Evolutionary conservation across 1,140 invertebrate species (phyloP).

Genomic region (Pseudomyrmex concolor): DNA sequence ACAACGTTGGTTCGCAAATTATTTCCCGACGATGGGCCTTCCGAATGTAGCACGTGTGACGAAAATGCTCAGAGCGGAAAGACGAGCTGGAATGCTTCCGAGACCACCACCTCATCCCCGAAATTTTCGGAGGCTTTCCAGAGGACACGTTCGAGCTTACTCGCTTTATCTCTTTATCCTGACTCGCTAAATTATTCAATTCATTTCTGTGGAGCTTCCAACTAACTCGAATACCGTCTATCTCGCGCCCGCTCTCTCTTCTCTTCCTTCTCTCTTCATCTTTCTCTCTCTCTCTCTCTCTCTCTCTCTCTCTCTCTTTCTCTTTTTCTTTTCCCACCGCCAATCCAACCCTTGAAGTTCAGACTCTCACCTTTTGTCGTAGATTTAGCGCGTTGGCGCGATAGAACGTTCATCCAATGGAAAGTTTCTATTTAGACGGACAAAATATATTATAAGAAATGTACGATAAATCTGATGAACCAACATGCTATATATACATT

Average conservation of each 20-base stretch:
- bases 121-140: conserved; percentile 64
- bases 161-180: conserved; percentile 64
- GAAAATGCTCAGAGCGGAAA: conserved; percentile 41
- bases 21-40: conserved; percentile 46
- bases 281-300: background rate
- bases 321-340: background rate
- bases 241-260: background rate
- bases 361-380: conserved; percentile 34
- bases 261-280: background rate
- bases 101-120: conserved; percentile 41
- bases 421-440: conserved; percentile 17
- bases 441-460: conserved; percentile 56
- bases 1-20: conserved; percentile 53
- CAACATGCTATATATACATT: conserved; percentile 10
- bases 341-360: conserved; percentile 54
- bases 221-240: conserved; percentile 61
- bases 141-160: conserved; percentile 67
- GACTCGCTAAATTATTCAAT: conserved; percentile 77
- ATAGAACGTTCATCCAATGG: background rate
- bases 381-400: conserved; percentile 42
- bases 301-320: background rate
- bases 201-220: conserved; percentile 68
- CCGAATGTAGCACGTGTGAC: conserved; percentile 45
- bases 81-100: conserved; percentile 47
- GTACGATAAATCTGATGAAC: conserved; percentile 32